phyloP scores from a whole-genome alignment of 2,888 invertebrate species.

The Belgica antarctica region DNA sequence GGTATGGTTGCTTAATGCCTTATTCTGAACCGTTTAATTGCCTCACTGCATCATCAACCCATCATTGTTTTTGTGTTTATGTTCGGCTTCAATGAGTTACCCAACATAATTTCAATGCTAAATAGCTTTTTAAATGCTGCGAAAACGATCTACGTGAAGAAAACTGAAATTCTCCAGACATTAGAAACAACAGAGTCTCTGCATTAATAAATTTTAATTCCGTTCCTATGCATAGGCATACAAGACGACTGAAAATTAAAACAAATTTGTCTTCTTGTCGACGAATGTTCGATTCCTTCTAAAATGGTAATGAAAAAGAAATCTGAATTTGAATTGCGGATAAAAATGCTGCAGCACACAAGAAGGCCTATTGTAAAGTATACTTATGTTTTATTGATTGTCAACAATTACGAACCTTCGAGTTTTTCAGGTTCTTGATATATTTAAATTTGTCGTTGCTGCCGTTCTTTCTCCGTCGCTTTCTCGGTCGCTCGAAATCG shows the following conservation, averaged over 20 bases:
- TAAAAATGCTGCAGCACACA: slow-evolving; percentile 8
- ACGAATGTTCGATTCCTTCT: slow-evolving; percentile 7
- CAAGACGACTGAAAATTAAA: background rate
- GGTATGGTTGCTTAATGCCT: slow-evolving; percentile 6
- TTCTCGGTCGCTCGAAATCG: background rate
- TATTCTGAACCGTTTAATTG: background rate
- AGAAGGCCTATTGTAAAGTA: slow-evolving; percentile 29
- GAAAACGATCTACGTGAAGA: background rate
- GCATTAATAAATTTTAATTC: slow-evolving; percentile 16
- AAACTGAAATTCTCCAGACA: background rate
- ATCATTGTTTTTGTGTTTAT: background rate
- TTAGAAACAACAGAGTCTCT: slow-evolving; percentile 5
- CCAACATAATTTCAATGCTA: slow-evolving; percentile 20
- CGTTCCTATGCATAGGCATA: slow-evolving; percentile 9
- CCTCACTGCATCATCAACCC: background rate
- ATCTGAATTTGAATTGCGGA: slow-evolving; percentile 39
- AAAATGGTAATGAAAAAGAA: slow-evolving; percentile 40
- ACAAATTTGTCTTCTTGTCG: slow-evolving; percentile 40
- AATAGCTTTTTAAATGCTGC: slow-evolving; percentile 22
- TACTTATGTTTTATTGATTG: slow-evolving; percentile 36
- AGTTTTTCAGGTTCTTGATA: background rate
- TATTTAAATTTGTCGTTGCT: slow-evolving; percentile 27
- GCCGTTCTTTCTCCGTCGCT: background rate
- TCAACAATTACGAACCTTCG: slow-evolving; percentile 29
- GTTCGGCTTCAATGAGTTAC: slow-evolving; percentile 19